Conservation (phyloP, 2,797 vertebrate species). For the Passerculus sandwichensis region DNA sequence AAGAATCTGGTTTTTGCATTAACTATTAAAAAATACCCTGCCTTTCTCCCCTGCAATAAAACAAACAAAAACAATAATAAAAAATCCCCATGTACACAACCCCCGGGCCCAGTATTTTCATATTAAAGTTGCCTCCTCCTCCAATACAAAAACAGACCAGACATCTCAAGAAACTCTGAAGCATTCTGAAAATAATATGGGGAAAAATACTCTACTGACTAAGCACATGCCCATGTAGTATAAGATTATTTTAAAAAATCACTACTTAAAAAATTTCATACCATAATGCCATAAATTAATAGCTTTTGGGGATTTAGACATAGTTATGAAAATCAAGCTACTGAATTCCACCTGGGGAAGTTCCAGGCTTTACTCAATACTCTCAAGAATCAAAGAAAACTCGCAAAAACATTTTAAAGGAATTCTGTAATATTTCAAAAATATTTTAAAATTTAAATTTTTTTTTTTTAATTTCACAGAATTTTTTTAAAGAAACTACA, state of each 20-base stretch:
- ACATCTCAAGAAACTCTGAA: background rate
- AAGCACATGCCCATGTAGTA: background rate
- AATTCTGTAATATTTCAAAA: background rate
- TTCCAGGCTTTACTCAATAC: background rate
- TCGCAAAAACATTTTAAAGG: background rate
- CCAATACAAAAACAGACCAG: background rate
- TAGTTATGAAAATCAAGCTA: background rate
- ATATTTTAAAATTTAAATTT: background rate
- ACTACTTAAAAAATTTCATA: background rate
- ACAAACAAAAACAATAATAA: background rate
- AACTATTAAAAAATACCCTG: background rate
- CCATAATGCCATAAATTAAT: background rate
- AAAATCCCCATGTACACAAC: rapidly evolving
- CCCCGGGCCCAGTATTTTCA: background rate
- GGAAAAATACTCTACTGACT: background rate
- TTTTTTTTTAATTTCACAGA: background rate
- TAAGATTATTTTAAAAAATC: background rate
- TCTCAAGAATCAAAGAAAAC: background rate
- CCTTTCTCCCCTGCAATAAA: background rate
- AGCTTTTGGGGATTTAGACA: background rate
- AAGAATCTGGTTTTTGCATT: background rate
- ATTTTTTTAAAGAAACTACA: background rate
- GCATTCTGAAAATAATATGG: background rate
- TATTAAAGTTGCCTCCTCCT: background rate
- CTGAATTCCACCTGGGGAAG: background rate